A percentile compares a stretch with the other conserved stretches of the same genome.
Evolutionary conservation across 2,113 vertebrate genomes (phyloP).

Genomic region (Lucifuga dentata): DNA sequence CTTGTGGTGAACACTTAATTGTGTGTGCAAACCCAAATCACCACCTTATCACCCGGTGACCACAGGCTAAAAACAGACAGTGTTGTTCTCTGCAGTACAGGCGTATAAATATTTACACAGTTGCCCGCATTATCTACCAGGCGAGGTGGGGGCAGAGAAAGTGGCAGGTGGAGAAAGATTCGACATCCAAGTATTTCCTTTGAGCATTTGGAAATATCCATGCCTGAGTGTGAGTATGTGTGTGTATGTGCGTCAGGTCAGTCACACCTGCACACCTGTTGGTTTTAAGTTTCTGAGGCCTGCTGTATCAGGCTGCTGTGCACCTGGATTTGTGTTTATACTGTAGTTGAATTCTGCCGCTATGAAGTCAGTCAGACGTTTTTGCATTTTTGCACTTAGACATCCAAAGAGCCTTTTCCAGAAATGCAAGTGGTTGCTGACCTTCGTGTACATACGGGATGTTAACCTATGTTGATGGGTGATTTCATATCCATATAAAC

Average conservation of each 20-base stretch:
- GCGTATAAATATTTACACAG: slow-evolving; percentile 64
- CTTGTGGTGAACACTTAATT: slow-evolving; percentile 42
- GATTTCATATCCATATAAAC: slow-evolving; percentile 51
- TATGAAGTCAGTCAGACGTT: slow-evolving; percentile 31
- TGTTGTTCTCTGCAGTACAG: slow-evolving; percentile 42
- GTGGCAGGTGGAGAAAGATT: slow-evolving; percentile 13
- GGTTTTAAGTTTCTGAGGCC: slow-evolving; percentile 45
- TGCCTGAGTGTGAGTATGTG: slow-evolving; percentile 16
- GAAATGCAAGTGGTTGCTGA: slow-evolving; percentile 16
- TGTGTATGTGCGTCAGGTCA: slow-evolving; percentile 27
- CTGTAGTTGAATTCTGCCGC: slow-evolving; percentile 34
- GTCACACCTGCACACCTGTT: slow-evolving; percentile 65
- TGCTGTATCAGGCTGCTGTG: slow-evolving; percentile 10
- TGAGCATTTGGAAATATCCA: slow-evolving; percentile 35
- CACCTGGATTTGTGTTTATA: slow-evolving; percentile 65
- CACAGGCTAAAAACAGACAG: slow-evolving; percentile 32
- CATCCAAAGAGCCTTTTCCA: background rate
- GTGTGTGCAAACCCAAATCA: slow-evolving; percentile 56
- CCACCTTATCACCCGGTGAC: slow-evolving; percentile 47
- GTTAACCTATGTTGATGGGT: slow-evolving; percentile 13
- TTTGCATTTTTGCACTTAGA: background rate
- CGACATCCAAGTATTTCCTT: slow-evolving; percentile 26
- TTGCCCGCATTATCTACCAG: slow-evolving; percentile 47
- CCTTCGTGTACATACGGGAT: slow-evolving; percentile 25
- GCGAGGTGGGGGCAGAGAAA: slow-evolving; percentile 2